Conservation (phyloP, 2,113 vertebrate species). For the Campylomormyrus tamandua region DNA sequence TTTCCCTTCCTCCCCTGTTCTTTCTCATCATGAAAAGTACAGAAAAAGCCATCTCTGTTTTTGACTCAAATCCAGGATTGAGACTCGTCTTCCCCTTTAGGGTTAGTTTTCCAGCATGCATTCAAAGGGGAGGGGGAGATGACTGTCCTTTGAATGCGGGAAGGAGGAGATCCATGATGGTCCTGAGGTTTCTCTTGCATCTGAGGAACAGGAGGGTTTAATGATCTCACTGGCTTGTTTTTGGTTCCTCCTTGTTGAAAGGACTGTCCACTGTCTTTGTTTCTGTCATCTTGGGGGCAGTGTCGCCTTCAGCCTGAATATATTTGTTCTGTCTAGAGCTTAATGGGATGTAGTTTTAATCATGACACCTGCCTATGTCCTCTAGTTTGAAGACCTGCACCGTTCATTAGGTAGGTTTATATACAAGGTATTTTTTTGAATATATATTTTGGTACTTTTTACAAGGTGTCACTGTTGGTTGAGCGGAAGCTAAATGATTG, state of each 20-base stretch:
- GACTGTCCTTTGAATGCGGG: background rate
- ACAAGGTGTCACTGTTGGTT: conserved; percentile 36
- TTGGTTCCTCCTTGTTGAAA: background rate
- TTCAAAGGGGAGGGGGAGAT: background rate
- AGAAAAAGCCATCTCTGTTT: conserved; percentile 7
- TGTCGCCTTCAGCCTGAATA: background rate
- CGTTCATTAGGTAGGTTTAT: conserved; percentile 38
- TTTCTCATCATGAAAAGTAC: background rate
- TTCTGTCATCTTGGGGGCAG: background rate
- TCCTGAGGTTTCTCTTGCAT: background rate
- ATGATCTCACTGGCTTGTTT: background rate
- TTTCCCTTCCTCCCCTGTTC: background rate
- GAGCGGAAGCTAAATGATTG: conserved; percentile 24
- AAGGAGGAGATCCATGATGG: background rate
- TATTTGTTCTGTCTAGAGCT: background rate
- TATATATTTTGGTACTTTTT: conserved; percentile 49
- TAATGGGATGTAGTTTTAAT: background rate
- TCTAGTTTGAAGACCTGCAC: conserved; percentile 9
- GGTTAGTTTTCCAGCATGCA: background rate
- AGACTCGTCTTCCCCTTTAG: background rate
- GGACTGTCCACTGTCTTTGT: background rate
- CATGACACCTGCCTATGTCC: background rate
- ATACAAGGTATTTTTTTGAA: conserved; percentile 43
- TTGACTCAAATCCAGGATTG: background rate
- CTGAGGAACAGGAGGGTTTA: background rate